Percentiles rank a stretch among this genome's conserved stretches.
phyloP scores from a whole-genome alignment of 1,140 invertebrate species.

The Platyscapa corneri region DNA sequence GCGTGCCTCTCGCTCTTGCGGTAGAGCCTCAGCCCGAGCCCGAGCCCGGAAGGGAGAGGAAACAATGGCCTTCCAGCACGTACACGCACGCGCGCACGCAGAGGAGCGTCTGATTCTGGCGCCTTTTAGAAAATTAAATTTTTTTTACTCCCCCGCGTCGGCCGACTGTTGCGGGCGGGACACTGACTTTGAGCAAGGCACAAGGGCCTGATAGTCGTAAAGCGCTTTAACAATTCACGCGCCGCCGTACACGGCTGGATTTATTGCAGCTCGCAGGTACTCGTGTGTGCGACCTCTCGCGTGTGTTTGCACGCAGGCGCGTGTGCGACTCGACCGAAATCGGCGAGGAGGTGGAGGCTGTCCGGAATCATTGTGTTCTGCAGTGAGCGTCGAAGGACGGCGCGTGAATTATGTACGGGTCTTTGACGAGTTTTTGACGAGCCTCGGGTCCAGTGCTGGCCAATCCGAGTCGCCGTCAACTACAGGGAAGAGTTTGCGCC shows the following conservation, averaged over 20 bases:
- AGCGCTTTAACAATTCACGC: slow-evolving; percentile 42
- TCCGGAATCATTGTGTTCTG: too few species aligned
- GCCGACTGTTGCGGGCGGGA: background rate
- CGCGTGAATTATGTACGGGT: background rate
- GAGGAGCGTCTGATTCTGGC: background rate
- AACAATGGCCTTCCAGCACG: slow-evolving; percentile 29
- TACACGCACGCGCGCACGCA: too few species aligned
- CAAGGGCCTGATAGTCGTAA: background rate
- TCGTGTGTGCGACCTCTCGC: background rate
- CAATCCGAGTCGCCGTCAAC: too few species aligned
- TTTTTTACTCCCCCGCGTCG: slow-evolving; percentile 2
- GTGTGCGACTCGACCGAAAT: background rate
- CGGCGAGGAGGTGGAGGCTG: background rate
- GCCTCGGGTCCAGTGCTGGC: background rate
- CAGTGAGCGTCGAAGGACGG: too few species aligned
- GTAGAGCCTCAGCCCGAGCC: too few species aligned
- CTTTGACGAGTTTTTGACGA: slow-evolving; percentile 7
- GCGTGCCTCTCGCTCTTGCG: background rate
- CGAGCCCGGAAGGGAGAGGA: background rate
- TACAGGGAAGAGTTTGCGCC: background rate
- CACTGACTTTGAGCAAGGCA: background rate
- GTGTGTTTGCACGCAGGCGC: background rate
- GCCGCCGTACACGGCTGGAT: background rate
- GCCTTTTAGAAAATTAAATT: slow-evolving; percentile 51
- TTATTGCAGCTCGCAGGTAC: slow-evolving; percentile 12